Evolutionary conservation across 1,140 invertebrate genomes (phyloP), one percentile per base, ranked within the genome.

Genomic region (Wasmannia auropunctata): DNA sequence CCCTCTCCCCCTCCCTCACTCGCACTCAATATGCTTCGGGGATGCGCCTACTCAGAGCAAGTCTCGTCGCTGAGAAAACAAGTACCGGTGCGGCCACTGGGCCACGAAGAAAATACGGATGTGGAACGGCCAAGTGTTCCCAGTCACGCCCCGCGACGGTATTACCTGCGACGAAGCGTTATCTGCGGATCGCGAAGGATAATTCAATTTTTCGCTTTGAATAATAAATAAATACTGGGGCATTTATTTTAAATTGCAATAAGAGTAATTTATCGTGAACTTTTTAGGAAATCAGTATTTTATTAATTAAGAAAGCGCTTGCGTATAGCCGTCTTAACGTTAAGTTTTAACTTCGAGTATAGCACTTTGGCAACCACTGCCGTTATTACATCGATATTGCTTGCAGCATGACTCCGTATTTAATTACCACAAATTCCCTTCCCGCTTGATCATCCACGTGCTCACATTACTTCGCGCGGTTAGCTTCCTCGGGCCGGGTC

Each of bases 81-180:
- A 46, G 70, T 85, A 90, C 89, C 76, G 87, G 34, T 77, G 75
- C 86, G 86, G 86, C 89, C 89, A 90, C 83, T 88, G 65, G 86
- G 88, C 49, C 85, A 88, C 83, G 80, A 83, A 91, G 76, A 70
- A 69, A 87, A 69, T 88, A 81, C 72, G 56, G 76, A 86, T 87
- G 56, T 88, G 60, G 85, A 88, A 63, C 84, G 74, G 60, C 81
- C 77, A 79, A 85, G 86, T 89, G 77, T 90, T 89, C 67, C 86
- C 72, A 87, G 89, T 91, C 89, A 90, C 89, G 90, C 90, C 90
- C 88, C 81, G 65, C 49, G 86, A 76, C 75, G 58, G 40, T 72
- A 79, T 70, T 76, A 77, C 74, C 34, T 28, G 63, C 77, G 65
- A 81, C 34, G 22, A 70, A 56, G 22, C 25, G 49, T 31, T 58